These are phyloP conservation scores for Eupleurogrammus muticus DNA, from an alignment of 2,797 vertebrate species.

Conservation along the genomic window DNA sequence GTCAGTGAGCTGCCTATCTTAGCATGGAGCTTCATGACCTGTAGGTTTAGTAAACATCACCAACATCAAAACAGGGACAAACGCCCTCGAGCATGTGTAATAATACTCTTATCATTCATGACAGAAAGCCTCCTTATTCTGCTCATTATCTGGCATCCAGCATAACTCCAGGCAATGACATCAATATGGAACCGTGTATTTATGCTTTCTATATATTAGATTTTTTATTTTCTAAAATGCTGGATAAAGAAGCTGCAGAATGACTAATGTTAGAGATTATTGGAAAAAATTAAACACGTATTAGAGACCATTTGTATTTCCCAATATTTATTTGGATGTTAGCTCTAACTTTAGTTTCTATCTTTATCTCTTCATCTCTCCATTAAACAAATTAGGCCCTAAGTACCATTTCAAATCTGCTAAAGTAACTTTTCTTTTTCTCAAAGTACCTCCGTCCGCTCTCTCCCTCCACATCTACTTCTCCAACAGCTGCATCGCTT, in stretches of 20 bases:
- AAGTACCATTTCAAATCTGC: background rate
- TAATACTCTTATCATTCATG: constrained; percentile 9
- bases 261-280: constrained; percentile 26
- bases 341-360: background rate
- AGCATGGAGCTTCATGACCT: background rate
- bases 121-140: constrained; percentile 30
- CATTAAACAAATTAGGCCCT: background rate
- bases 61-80: constrained; percentile 21
- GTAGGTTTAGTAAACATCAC: constrained; percentile 10
- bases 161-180: constrained; percentile 10
- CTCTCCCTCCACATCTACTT: background rate
- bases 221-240: background rate
- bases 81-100: constrained; percentile 11
- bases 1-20: background rate
- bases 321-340: background rate
- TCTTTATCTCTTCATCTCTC: constrained; percentile 3
- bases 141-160: constrained; percentile 34
- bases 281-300: constrained; percentile 23
- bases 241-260: background rate
- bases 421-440: background rate
- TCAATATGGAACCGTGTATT: constrained; percentile 4
- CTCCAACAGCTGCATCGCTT: constrained; percentile 31
- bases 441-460: constrained; percentile 7
- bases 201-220: constrained; percentile 11
- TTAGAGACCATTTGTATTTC: constrained; percentile 9